Percentiles rank a stretch among this genome's conserved stretches.
Evolutionary conservation across 2,888 invertebrate genomes (phyloP).

Genomic region (Drosophila kambysellisi): DNA sequence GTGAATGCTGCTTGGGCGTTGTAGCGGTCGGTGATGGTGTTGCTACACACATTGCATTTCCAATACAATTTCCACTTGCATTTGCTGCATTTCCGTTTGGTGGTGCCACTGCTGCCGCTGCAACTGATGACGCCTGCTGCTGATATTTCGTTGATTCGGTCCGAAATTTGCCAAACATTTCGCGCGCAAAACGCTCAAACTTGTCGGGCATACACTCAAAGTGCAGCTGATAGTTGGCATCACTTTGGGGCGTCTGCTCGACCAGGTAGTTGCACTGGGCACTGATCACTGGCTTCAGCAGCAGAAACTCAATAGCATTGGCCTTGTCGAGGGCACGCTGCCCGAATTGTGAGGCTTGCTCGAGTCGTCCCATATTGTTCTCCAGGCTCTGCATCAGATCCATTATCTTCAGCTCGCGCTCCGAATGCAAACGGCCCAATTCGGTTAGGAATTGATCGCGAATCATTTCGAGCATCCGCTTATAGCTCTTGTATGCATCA

Average conservation of each 20-base stretch:
- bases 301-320: slow-evolving; percentile 93
- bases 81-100: slow-evolving; percentile 1
- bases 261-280: slow-evolving; percentile 92
- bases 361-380: slow-evolving; percentile 93
- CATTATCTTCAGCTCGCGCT: slow-evolving; percentile 95
- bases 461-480: slow-evolving; percentile 92
- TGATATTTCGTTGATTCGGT: slow-evolving; percentile 86
- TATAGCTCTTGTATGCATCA: slow-evolving; percentile 92
- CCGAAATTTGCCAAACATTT: slow-evolving; percentile 90
- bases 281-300: slow-evolving; percentile 92
- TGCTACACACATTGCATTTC: slow-evolving; percentile 41
- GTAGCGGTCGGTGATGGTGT: slow-evolving; percentile 55
- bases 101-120: background rate
- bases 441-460: slow-evolving; percentile 91
- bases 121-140: background rate
- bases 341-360: slow-evolving; percentile 94
- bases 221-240: slow-evolving; percentile 91
- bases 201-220: slow-evolving; percentile 92
- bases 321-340: slow-evolving; percentile 92
- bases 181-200: slow-evolving; percentile 90
- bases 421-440: slow-evolving; percentile 91
- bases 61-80: slow-evolving; percentile 5
- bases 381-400: slow-evolving; percentile 93
- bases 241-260: slow-evolving; percentile 92
- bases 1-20: slow-evolving; percentile 86